Conservation (phyloP, 64 coral and sea anemone species). For the Porites lutea region DNA sequence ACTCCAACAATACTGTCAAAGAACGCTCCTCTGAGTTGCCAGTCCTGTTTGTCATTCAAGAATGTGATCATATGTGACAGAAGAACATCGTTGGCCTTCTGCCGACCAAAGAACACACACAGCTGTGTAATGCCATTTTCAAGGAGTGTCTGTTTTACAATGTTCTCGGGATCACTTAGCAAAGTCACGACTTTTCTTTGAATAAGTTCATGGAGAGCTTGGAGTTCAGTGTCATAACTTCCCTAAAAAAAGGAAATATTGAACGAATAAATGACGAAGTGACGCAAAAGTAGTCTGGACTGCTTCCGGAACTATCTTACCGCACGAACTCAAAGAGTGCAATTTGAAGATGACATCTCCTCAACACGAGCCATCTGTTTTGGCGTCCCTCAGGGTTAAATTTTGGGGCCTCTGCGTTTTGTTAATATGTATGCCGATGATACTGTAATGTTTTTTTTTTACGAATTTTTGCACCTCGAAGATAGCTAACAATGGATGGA, state of each 20-base stretch:
- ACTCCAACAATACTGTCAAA: slow-evolving; percentile 99
- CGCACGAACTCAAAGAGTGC: too few relatives aligned
- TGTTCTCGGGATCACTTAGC: slow-evolving; percentile 93
- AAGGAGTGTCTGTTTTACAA: slow-evolving; percentile 94
- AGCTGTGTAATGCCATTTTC: slow-evolving; percentile 97
- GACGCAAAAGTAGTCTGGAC: too few relatives aligned
- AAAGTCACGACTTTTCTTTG: slow-evolving; percentile 83
- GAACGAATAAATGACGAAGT: too few relatives aligned
- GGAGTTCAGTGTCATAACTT: slow-evolving; percentile 76
- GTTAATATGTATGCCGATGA: too few relatives aligned
- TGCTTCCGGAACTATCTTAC: too few relatives aligned
- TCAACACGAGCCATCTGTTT: too few relatives aligned
- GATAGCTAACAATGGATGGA: too few relatives aligned
- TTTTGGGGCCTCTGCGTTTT: too few relatives aligned
- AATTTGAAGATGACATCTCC: too few relatives aligned
- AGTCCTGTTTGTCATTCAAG: slow-evolving; percentile 96
- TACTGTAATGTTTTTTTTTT: too few relatives aligned
- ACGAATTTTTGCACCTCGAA: too few relatives aligned
- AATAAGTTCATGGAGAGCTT: slow-evolving; percentile 79
- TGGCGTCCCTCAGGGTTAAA: too few relatives aligned
- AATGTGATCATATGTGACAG: slow-evolving; percentile 98
- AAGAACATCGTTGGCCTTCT: slow-evolving; percentile 95
- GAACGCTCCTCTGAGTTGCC: slow-evolving; percentile 92
- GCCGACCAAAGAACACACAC: slow-evolving; percentile 98
- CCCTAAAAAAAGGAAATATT: slow-evolving; percentile 32